Percentiles rank a stretch among this genome's conserved stretches.
Conservation (phyloP, 1,140 invertebrate genomes). For the Bradysia coprophila region DNA sequence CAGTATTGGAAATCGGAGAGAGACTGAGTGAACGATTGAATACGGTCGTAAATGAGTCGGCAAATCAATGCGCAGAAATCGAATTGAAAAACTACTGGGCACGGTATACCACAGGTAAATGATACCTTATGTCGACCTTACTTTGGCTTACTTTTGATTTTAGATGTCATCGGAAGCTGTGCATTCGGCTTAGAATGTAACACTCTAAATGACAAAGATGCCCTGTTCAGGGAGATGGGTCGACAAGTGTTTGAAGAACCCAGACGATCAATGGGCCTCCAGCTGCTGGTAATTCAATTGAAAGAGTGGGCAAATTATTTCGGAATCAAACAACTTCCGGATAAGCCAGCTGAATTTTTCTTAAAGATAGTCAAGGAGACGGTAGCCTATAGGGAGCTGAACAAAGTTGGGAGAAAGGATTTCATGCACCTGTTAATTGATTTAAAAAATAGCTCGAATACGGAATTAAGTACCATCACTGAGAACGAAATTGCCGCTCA, state of each 20-base stretch:
- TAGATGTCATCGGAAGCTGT: slow-evolving; percentile 23
- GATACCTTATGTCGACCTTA: too few species aligned
- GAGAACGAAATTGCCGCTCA: neutral
- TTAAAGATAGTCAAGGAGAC: slow-evolving; percentile 25
- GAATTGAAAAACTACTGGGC: slow-evolving; percentile 35
- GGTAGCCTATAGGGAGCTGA: slow-evolving; percentile 26
- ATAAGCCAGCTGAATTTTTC: slow-evolving; percentile 19
- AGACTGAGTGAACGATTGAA: slow-evolving; percentile 2
- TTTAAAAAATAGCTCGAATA: slow-evolving; percentile 23
- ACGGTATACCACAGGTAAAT: slow-evolving; percentile 36
- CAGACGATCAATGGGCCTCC: neutral
- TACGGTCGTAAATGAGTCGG: slow-evolving; percentile 4
- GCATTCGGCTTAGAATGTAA: slow-evolving; percentile 26
- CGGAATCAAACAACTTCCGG: neutral
- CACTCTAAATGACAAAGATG: slow-evolving; percentile 17
- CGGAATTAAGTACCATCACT: neutral
- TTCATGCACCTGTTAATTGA: slow-evolving; percentile 38
- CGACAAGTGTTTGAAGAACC: slow-evolving; percentile 1
- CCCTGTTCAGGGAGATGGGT: slow-evolving; percentile 18
- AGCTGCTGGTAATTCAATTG: neutral
- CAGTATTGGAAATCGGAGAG: slow-evolving; percentile 20
- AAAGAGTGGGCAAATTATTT: neutral
- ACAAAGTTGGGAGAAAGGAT: slow-evolving; percentile 29
- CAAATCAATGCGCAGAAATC: slow-evolving; percentile 11
- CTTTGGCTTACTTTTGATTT: too few species aligned